Percentiles rank a stretch among this genome's conserved stretches.
These are phyloP conservation scores for Bellardia bayeri DNA, from an alignment of 2,888 invertebrate species.

Conservation along the genomic window DNA sequence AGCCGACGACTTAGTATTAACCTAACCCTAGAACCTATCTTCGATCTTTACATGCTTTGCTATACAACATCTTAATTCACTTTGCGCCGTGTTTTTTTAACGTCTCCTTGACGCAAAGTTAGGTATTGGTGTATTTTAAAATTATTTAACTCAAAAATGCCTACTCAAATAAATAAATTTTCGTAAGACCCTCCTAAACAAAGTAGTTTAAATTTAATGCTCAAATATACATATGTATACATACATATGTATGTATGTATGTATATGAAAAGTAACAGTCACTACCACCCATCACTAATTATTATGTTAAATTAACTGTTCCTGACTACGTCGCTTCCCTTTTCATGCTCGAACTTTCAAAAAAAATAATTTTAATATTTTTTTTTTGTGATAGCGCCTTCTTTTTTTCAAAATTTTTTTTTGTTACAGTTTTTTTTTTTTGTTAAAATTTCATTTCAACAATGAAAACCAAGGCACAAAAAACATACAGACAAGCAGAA, in stretches of 20 bases:
- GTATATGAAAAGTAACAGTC: not conserved
- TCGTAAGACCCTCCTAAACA: not conserved
- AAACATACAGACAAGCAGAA: not conserved
- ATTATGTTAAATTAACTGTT: not conserved
- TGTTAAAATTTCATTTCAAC: not conserved
- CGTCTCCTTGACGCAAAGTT: too few relatives aligned
- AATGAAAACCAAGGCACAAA: slow-evolving; percentile 13
- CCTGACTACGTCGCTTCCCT: not conserved
- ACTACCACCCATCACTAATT: not conserved
- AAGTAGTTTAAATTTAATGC: not conserved
- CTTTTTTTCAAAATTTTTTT: not conserved
- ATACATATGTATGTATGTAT: not conserved
- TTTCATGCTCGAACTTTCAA: not conserved
- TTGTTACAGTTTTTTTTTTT: not conserved
- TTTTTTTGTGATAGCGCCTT: slow-evolving; percentile 10
- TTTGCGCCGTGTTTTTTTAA: too few relatives aligned
- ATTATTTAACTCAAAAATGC: too few relatives aligned
- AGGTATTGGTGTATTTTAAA: too few relatives aligned
- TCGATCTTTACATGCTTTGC: too few relatives aligned
- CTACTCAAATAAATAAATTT: too few relatives aligned
- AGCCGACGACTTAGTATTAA: too few relatives aligned
- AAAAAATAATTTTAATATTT: not conserved
- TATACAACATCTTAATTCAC: too few relatives aligned
- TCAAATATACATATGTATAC: not conserved
- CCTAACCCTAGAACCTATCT: too few relatives aligned